Conservation (phyloP, 2,888 invertebrate species). For the Nymphalis urticae region DNA sequence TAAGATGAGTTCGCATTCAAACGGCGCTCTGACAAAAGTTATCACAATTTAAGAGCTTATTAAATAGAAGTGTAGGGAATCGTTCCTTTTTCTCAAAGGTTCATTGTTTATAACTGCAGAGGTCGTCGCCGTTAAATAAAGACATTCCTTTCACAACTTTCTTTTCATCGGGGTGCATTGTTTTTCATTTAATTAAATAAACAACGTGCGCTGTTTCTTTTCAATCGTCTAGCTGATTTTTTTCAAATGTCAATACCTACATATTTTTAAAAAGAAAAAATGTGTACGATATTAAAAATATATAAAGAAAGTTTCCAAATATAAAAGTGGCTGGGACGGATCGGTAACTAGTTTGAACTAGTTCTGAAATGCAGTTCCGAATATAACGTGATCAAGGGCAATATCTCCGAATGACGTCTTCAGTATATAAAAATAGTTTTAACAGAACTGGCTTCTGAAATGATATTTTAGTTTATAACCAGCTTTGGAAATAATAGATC, state of each 20-base stretch:
- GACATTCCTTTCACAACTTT: neutral
- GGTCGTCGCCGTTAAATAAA: neutral
- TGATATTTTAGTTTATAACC: too few relatives aligned
- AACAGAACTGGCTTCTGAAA: neutral
- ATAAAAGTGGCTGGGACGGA: neutral
- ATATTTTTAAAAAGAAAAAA: too few relatives aligned
- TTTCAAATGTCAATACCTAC: too few relatives aligned
- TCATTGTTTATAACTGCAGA: conserved; percentile 1
- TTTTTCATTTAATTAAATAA: neutral
- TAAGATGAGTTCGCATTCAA: neutral
- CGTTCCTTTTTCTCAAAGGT: neutral
- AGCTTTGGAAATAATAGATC: too few relatives aligned
- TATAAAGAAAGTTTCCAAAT: neutral
- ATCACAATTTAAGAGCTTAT: conserved; percentile 6
- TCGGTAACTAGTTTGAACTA: conserved; percentile 4
- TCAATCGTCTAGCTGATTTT: too few relatives aligned
- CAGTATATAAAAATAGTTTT: neutral
- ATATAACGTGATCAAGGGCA: conserved; percentile 5
- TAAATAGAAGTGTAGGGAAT: neutral
- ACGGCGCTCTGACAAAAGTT: neutral
- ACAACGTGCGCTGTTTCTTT: too few relatives aligned
- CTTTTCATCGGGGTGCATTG: neutral
- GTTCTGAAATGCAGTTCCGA: conserved; percentile 2
- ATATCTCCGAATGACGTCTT: neutral
- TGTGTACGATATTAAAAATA: neutral